Evolutionary conservation across 2,113 vertebrate species (phyloP), one percentile per base, ranked within the genome.

Genomic region (Silurus asotus): DNA sequence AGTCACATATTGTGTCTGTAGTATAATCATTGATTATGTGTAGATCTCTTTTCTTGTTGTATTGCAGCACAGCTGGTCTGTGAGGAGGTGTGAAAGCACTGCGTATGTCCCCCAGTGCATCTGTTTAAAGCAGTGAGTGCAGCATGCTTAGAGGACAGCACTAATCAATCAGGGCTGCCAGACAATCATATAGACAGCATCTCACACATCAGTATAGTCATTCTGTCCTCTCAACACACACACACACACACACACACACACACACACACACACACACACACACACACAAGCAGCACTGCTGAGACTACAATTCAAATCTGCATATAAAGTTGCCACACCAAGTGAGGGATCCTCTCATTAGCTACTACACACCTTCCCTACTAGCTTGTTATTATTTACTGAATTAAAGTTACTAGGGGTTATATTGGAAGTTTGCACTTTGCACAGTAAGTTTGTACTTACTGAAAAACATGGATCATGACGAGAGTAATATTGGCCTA

Each of bases 1-100:
- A 94, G 95, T 94, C 8, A 85, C 20, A 6, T 37, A 7, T 55
- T 59, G 37, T 74, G 4, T 80, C n/a, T 37, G 11, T 15, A 6
- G 20, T 69, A 45, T 69, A 70, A 79, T 25, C 45, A 56, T 28
- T 56, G 19, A 78, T 20, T 37, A 48, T 48, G 9, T 45, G 75
- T 78, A 28, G 19, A n/a, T 8, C 17, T 58, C 37, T n/a, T 48
- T 86, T 1, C 25, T 65, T 53, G 56, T 61, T 28, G 4, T 53
- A 25, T 20, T 58, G 53, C 37, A 72, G 9, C 28, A 48, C 56
- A 80, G 25, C 19, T 25, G 25, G 8, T 10, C 37, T 61, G 56
- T 10, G 7, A 49, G 3, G 69, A 77, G 20, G 48, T 55, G 49
- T 49, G 45, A 58, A 28, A 6, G 51, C 53, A 13, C 37, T 15